Evolutionary conservation across 2,888 invertebrate genomes (phyloP).

Genomic region (Stenodema calcarata): DNA sequence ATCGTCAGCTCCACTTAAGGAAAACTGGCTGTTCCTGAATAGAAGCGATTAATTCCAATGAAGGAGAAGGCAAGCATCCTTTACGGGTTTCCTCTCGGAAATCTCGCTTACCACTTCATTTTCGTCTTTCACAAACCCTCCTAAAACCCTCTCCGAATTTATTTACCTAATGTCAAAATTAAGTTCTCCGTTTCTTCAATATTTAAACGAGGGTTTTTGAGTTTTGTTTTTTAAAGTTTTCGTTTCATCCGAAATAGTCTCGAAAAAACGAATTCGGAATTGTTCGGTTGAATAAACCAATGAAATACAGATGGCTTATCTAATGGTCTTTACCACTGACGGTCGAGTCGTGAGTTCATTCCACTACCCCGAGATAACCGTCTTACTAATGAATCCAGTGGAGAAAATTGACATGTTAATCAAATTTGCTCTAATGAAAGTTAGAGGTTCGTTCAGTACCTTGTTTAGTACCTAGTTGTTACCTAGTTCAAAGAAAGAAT

Average conservation of each 20-base stretch:
- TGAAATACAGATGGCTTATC: no score
- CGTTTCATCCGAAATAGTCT: no score
- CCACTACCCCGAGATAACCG: no score
- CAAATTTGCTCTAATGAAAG: background rate
- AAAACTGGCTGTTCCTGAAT: background rate
- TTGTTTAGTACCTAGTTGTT: no score
- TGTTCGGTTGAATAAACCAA: no score
- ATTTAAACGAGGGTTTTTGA: no score
- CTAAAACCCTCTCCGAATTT: background rate
- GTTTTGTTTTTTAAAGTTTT: no score
- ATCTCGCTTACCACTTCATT: background rate
- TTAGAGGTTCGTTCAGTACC: background rate
- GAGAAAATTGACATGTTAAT: background rate
- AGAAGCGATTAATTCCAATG: background rate
- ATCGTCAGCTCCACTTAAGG: background rate
- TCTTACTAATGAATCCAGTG: no score
- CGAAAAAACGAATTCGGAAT: no score
- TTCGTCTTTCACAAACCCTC: background rate
- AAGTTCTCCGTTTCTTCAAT: background rate
- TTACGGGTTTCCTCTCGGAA: background rate
- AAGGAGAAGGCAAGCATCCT: background rate
- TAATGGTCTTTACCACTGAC: no score
- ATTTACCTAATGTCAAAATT: background rate
- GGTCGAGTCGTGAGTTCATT: no score
- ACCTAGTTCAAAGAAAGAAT: no score